Conservation (phyloP, 2,888 invertebrate genomes). For the Melangyna quadrimaculata region DNA sequence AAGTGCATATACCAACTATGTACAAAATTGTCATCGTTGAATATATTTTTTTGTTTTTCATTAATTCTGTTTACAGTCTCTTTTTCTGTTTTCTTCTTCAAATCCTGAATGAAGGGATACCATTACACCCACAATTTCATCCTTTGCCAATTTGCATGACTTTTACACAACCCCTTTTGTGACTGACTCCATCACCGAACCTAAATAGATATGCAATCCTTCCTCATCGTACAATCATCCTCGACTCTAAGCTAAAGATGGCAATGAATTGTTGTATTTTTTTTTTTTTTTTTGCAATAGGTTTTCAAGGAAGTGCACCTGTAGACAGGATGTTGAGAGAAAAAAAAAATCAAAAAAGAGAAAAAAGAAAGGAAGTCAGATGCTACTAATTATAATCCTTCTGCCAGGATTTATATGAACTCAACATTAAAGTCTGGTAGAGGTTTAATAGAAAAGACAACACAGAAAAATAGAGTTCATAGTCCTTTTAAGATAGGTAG, state of each 20-base stretch:
- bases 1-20: no score
- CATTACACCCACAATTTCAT: constrained; percentile 53
- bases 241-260: not conserved
- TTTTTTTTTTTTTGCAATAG: constrained; percentile 40
- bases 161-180: constrained; percentile 22
- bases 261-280: constrained; percentile 39
- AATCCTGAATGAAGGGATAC: constrained; percentile 22
- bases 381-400: constrained; percentile 52
- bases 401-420: constrained; percentile 7
- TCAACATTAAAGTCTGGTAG: constrained; percentile 28
- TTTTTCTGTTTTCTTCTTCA: constrained; percentile 24
- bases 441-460: not conserved
- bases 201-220: not conserved
- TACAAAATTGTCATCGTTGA: no score
- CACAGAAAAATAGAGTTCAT: constrained; percentile 7
- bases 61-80: constrained; percentile 1
- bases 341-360: not conserved
- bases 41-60: constrained; percentile 19
- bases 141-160: constrained; percentile 32
- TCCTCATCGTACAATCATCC: not conserved
- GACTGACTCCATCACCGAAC: not conserved
- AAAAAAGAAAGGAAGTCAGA: constrained; percentile 19
- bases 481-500: no score
- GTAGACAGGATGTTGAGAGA: constrained; percentile 27
- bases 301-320: constrained; percentile 36